A percentile compares a stretch with the other conserved stretches of the same genome.
Evolutionary conservation across 2,888 invertebrate genomes (phyloP).

Genomic region (Helobdella robusta): DNA sequence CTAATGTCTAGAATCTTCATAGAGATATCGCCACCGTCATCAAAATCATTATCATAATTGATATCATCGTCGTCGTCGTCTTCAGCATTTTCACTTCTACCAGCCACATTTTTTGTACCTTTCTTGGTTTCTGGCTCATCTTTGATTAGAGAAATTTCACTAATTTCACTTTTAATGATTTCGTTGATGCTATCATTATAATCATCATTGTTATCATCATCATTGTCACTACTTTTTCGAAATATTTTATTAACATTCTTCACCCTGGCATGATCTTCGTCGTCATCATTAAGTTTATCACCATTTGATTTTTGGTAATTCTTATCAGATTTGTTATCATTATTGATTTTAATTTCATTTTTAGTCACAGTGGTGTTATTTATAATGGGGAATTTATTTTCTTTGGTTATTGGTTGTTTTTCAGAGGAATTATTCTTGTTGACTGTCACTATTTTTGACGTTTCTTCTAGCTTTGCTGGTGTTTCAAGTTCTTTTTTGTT

Average conservation of each 20-base stretch:
- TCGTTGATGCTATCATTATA: no score
- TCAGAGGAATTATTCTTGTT: not conserved
- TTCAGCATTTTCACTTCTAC: not conserved
- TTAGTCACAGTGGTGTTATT: not conserved
- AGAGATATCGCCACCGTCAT: constrained; percentile 15
- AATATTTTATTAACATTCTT: not conserved
- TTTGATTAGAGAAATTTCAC: not conserved
- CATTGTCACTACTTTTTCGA: not conserved
- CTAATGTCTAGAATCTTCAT: not conserved
- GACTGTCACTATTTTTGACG: not conserved
- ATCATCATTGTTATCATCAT: not conserved
- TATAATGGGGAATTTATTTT: not conserved
- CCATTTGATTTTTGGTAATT: no score
- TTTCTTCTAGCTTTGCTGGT: not conserved
- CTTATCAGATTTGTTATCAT: not conserved
- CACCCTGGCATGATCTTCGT: not conserved
- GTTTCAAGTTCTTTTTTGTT: not conserved
- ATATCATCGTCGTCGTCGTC: constrained; percentile 14
- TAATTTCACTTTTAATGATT: no score
- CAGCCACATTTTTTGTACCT: not conserved
- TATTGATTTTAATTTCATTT: not conserved
- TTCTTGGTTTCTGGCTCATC: not conserved
- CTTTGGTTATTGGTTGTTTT: not conserved
- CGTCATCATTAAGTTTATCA: no score
- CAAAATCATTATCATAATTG: constrained; percentile 3